A percentile compares a stretch with the other conserved stretches of the same genome.
Evolutionary conservation across 2,113 vertebrate genomes (phyloP).

Genomic region (Myiozetetes cayanensis): DNA sequence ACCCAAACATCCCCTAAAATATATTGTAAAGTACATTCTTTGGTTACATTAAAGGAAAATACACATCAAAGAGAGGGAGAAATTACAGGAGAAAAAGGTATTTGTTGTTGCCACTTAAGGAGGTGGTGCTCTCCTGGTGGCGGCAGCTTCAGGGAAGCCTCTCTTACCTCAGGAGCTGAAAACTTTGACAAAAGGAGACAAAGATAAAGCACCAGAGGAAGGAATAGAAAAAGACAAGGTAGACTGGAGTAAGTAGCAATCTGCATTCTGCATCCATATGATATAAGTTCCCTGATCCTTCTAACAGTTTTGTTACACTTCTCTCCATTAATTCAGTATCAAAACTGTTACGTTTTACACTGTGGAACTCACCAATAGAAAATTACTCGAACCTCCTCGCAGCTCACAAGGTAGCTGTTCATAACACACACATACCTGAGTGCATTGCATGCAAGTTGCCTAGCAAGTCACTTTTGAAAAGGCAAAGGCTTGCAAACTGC

Average conservation of each 20-base stretch:
- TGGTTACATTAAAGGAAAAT: background rate
- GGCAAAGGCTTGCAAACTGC: background rate
- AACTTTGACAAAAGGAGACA: background rate
- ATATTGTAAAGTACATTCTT: background rate
- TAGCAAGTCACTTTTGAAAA: background rate
- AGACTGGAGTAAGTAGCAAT: background rate
- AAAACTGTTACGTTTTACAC: background rate
- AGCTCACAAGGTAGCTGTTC: background rate
- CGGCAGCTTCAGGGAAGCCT: background rate
- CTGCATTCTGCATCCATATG: background rate
- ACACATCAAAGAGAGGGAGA: background rate
- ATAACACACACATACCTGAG: background rate
- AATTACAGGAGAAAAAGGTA: background rate
- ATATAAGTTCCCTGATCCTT: background rate
- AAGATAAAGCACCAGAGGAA: background rate
- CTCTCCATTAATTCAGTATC: background rate
- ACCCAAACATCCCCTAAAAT: background rate
- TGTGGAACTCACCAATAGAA: background rate
- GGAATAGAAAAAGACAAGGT: background rate
- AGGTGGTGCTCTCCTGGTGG: background rate
- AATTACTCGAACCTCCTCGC: background rate
- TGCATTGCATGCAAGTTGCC: fast-evolving
- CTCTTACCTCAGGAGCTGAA: background rate
- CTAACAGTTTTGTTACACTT: background rate
- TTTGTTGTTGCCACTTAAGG: background rate